These are phyloP conservation scores for Botia kubotai DNA, from an alignment of 2,797 vertebrate genomes.

Conservation along the genomic window DNA sequence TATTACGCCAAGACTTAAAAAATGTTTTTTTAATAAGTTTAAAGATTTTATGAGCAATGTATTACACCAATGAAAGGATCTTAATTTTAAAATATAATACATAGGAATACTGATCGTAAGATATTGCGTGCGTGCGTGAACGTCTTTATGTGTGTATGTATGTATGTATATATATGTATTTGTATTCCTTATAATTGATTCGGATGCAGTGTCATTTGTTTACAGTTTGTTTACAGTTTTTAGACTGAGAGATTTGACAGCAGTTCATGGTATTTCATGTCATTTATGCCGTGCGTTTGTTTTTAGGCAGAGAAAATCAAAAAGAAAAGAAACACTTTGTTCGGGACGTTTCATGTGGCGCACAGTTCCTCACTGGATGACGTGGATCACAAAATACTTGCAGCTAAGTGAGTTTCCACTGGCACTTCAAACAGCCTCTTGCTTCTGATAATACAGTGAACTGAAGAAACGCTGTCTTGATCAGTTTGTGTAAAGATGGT, in stretches of 20 bases:
- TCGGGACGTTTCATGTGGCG: constrained; percentile 97
- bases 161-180: too few species aligned
- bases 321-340: constrained; percentile 96
- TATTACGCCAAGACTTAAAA: too few species aligned
- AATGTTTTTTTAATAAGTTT: too few species aligned
- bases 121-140: too few species aligned
- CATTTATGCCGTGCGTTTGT: not conserved
- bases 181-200: too few species aligned
- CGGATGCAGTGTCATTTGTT: too few species aligned
- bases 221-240: not conserved
- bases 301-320: constrained; percentile 97
- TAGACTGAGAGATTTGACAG: not conserved
- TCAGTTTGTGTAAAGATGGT: not conserved
- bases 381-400: constrained; percentile 96
- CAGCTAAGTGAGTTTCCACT: constrained; percentile 88
- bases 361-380: constrained; percentile 98
- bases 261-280: not conserved
- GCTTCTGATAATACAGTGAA: not conserved
- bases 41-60: too few species aligned
- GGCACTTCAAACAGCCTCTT: too few species aligned
- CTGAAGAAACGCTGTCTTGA: not conserved
- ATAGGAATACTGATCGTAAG: too few species aligned
- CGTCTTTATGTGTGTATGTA: too few species aligned
- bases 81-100: too few species aligned
- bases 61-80: too few species aligned